phyloP scores from a whole-genome alignment of 2,888 invertebrate genomes.

The Lissocephala sabroskyi region DNA sequence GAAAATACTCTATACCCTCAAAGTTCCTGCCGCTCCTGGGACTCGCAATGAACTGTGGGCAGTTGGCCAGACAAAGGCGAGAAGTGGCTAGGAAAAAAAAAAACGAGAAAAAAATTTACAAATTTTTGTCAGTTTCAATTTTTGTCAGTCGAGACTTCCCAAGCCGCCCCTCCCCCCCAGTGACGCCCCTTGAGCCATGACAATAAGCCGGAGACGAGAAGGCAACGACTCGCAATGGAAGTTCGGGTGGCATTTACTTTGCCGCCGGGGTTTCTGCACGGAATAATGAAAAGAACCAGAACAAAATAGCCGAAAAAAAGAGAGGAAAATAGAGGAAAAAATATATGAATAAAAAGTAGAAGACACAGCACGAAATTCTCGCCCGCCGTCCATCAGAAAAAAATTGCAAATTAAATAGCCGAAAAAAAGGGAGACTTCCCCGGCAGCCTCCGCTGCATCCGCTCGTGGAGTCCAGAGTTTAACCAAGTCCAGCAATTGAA shows the following conservation, averaged over 20 bases:
- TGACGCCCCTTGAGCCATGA: constrained; percentile 8
- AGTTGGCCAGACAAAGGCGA: constrained; percentile 22
- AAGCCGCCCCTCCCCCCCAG: constrained; percentile 22
- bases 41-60: constrained; percentile 61
- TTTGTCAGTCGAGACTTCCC: constrained; percentile 41
- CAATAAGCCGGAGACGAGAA: too few relatives aligned
- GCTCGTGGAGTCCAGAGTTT: background rate
- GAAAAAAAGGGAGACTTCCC: constrained; percentile 33
- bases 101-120: constrained; percentile 26
- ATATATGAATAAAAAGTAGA: constrained; percentile 19
- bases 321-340: constrained; percentile 9
- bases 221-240: too few relatives aligned
- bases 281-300: constrained; percentile 56
- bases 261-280: constrained; percentile 63
- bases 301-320: constrained; percentile 24
- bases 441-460: constrained; percentile 16
- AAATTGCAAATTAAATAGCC: constrained; percentile 64
- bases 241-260: constrained; percentile 54
- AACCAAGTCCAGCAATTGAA: background rate
- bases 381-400: constrained; percentile 43
- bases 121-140: constrained; percentile 68
- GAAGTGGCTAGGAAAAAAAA: constrained; percentile 14
- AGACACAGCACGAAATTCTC: constrained; percentile 15
- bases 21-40: too few relatives aligned
- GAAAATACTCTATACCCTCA: too few relatives aligned